Base-by-base conservation (phyloP, 1,140 invertebrate genomes). In the Bombus affinis region DNA sequence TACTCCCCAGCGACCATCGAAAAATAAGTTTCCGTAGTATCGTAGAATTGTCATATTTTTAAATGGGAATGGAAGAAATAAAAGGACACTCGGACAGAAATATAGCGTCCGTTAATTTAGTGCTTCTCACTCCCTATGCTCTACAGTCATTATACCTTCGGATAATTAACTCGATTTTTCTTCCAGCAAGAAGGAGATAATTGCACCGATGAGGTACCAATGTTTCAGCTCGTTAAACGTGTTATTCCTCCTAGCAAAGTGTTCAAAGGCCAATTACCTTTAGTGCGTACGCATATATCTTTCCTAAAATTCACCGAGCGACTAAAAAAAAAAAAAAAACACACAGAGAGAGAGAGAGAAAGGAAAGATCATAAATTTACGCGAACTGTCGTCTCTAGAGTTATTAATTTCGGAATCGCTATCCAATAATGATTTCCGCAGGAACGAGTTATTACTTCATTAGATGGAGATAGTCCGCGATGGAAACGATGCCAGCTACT, bases 131-230 rank as follows among this genome's bases (percentile, higher is more conserved):
- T 73, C 83, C 59, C 82, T 73, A 53, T 68, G 71, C 79, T 72
- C 44, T 57, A 66, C 73, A 80, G 76, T 86, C 89, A 87, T 92
- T 92, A 90, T 89, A 89, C 84, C 88, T 87, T 89, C 87, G 89
- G 88, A 88, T 91, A 92, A 92, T 92, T 92, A 92, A 92, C 89
- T 89, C 88, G 88, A 92, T 89, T 90, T 92, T 91, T 92, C 89
- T 91, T 92, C 84, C 72, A 86, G 72, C 76, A 77, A 83, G 68
- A 66, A 91, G 66, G 89, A 91, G 81, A 86, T 91, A 91, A 91
- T 90, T 89, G 87, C 90, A 81, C 89, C 89, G 85, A 91, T 91
- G 90, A 90, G 81, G 79, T 89, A 91, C 87, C 86, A 90, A 90
- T 88, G 89, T 89, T 85, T 89, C 89, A 86, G 89, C 89, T 90